These are phyloP conservation scores for Potamarius usumacintae DNA, from an alignment of 2,113 vertebrate genomes.

Conservation along the genomic window DNA sequence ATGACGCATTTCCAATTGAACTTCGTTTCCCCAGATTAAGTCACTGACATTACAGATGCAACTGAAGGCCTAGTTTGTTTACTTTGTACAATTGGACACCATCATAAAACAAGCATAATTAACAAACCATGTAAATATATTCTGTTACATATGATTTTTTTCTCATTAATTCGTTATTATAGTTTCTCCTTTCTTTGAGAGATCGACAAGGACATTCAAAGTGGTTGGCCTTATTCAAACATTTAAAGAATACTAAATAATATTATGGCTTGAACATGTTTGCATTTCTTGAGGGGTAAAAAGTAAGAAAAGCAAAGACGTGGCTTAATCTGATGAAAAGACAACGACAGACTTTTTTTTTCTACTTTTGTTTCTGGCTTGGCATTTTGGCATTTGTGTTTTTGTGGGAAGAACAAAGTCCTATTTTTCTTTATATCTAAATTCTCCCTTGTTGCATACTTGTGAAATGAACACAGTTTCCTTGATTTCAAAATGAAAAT, in stretches of 20 bases:
- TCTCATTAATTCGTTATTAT: constrained; percentile 24
- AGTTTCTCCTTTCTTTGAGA: constrained; percentile 62
- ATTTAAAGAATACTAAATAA: constrained; percentile 33
- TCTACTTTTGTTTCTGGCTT: constrained; percentile 3
- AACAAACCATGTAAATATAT: constrained; percentile 30
- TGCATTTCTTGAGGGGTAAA: constrained; percentile 46
- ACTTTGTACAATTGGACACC: not conserved
- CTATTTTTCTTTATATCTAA: constrained; percentile 29
- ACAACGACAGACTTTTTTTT: constrained; percentile 21
- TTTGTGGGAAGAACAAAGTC: not conserved
- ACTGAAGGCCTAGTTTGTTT: not conserved
- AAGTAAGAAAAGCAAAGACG: constrained; percentile 39
- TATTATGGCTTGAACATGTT: constrained; percentile 51
- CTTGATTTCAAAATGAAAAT: constrained; percentile 14
- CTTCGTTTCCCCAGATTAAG: not conserved
- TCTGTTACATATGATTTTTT: constrained; percentile 19
- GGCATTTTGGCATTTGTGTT: not conserved
- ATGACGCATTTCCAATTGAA: constrained; percentile 26
- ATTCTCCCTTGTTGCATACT: constrained; percentile 1
- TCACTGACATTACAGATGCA: constrained; percentile 15
- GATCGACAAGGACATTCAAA: constrained; percentile 53
- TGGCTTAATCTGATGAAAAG: constrained; percentile 17
- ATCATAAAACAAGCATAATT: constrained; percentile 37
- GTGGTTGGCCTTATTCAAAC: constrained; percentile 52
- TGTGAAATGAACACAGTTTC: not conserved